Evolutionary conservation across 2,888 invertebrate genomes (phyloP).

Genomic region (Zele albiditarsus): DNA sequence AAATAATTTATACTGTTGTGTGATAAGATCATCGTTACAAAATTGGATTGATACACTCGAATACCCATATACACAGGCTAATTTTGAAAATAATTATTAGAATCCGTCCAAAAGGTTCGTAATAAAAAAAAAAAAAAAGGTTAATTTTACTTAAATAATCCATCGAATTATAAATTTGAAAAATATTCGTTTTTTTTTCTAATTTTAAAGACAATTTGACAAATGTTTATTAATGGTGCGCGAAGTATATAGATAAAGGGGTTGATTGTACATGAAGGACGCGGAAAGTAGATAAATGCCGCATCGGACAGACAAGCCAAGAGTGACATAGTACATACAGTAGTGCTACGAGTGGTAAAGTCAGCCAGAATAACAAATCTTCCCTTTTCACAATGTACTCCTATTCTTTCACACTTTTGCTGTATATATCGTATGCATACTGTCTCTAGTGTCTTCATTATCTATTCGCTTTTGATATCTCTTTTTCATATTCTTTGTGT

Average conservation of each 20-base stretch:
- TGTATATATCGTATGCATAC: not conserved
- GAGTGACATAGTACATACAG: conserved; percentile 46
- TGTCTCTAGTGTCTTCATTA: not conserved
- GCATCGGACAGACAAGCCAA: conserved; percentile 60
- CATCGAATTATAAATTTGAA: not conserved
- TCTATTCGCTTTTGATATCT: not conserved
- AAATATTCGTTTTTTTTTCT: not conserved
- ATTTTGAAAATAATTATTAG: not conserved
- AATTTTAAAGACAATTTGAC: not conserved
- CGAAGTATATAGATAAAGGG: not conserved
- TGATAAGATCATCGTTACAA: not conserved
- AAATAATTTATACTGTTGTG: not conserved
- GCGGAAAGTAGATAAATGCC: conserved; percentile 58
- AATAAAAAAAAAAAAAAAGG: not conserved
- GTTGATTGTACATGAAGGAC: conserved; percentile 35
- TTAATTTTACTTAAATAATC: not conserved
- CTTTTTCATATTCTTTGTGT: not conserved
- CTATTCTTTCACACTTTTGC: conserved; percentile 15
- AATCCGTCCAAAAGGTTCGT: conserved; percentile 9
- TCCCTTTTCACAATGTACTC: conserved; percentile 30
- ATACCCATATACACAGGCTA: not conserved
- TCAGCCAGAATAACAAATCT: conserved; percentile 45
- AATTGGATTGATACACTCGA: not conserved
- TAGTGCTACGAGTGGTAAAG: conserved; percentile 53
- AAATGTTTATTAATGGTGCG: not conserved